Percentiles rank a stretch among this genome's conserved stretches.
These are phyloP conservation scores for Dicaeum eximium DNA, from an alignment of 2,113 vertebrate genomes.

Conservation along the genomic window DNA sequence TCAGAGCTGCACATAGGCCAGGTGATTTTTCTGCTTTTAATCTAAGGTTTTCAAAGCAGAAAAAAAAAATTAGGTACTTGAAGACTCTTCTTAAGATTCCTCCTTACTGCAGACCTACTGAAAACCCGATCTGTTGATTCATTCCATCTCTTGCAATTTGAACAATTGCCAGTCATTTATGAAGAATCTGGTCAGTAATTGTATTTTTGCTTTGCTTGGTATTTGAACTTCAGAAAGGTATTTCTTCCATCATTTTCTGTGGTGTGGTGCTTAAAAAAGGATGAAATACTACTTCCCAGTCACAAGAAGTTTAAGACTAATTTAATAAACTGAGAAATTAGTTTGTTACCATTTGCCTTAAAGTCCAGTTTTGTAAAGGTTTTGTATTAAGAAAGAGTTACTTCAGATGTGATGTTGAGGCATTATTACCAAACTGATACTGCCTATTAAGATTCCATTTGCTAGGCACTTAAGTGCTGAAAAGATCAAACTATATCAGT, in stretches of 20 bases:
- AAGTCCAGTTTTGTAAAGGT: background rate
- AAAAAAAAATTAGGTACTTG: background rate
- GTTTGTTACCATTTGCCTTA: background rate
- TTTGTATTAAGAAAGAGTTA: background rate
- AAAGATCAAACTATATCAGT: background rate
- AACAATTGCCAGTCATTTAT: background rate
- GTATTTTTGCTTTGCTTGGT: background rate
- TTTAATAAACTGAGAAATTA: background rate
- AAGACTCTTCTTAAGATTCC: background rate
- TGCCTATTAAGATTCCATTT: background rate
- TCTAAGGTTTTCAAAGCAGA: background rate
- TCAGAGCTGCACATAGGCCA: background rate
- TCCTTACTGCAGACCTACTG: background rate
- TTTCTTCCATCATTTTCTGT: background rate
- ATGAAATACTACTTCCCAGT: background rate
- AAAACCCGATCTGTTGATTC: background rate
- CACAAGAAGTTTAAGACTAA: background rate
- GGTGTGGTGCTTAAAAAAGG: background rate
- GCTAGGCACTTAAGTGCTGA: background rate
- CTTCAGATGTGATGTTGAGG: background rate
- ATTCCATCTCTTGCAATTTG: background rate
- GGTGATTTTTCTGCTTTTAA: background rate
- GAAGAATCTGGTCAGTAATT: background rate
- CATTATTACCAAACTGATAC: background rate
- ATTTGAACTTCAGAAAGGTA: background rate